Base-by-base conservation (phyloP, 2,797 vertebrate genomes). In the Calcarius lapponicus region DNA sequence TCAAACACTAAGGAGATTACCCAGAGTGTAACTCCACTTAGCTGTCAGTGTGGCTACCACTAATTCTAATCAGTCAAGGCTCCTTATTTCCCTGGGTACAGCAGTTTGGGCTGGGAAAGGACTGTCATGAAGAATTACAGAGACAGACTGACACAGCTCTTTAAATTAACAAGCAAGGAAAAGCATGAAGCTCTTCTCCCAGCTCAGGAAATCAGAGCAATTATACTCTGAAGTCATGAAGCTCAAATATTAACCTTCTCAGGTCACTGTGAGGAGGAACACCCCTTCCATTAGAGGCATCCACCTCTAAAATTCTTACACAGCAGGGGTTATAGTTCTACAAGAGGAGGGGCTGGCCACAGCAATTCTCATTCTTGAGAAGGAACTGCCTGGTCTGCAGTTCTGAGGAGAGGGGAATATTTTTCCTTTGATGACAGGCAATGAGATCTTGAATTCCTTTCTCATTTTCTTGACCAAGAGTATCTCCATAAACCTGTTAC, bases 121-220 rank as follows among this genome's bases (percentile, higher is more conserved):
- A 61, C 53, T 43, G 17, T 57, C 79, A 42, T 2, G 51, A 69
- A 62, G 51, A 69, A 54, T 62, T 65, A 91, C 36, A 88, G 54
- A 57, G 42, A 60, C 47, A 90, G 76, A 80, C 58, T 40, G 78
- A 92, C 64, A 86, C 25, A 81, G 71, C 29, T 84, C 32, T 84
- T 81, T 81, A 79, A 75, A 36, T 43, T 73, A 83, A 88, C 25
- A 93, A 67, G 80, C 61, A 86, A 90, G 34, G 53, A 81, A 80
- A 84, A 84, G 73, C 78, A n/a, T 73, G 80, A 90, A 92, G 54
- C 50, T 83, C 32, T 72, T 60, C 80, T 75, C 48, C 56, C 14
- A 81, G 80, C 56, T 91, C 88, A 84, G 76, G 45, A 94, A 90
- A 80, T 57, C 40, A 67, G 62, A 87, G 34, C 70, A 90, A 88